A percentile compares a stretch with the other conserved stretches of the same genome.
Evolutionary conservation across 2,888 invertebrate species (phyloP).

Genomic region (Aspidapion aeneum): DNA sequence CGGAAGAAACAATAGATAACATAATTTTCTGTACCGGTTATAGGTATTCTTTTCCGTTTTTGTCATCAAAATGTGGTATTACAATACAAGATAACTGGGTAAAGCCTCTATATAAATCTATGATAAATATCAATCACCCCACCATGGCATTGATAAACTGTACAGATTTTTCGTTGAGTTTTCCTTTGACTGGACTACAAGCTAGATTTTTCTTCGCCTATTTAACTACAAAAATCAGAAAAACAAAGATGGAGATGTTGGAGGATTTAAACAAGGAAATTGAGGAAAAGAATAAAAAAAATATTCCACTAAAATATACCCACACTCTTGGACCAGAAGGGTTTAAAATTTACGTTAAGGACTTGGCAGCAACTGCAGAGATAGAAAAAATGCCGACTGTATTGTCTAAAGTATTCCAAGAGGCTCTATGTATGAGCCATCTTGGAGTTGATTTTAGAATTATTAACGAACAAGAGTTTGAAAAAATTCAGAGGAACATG

Average conservation of each 20-base stretch:
- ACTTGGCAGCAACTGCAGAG: slow-evolving; percentile 62
- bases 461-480: too few species aligned
- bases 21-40: slow-evolving; percentile 39
- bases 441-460: too few species aligned
- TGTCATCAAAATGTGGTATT: slow-evolving; percentile 60
- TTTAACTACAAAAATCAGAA: slow-evolving; percentile 53
- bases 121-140: slow-evolving; percentile 76
- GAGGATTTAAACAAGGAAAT: slow-evolving; percentile 56
- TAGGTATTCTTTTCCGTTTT: slow-evolving; percentile 50
- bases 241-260: slow-evolving; percentile 62
- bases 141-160: slow-evolving; percentile 81
- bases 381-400: slow-evolving; percentile 61
- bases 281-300: slow-evolving; percentile 51
- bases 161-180: slow-evolving; percentile 77
- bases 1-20: background rate
- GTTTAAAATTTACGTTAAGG: slow-evolving; percentile 33
- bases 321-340: slow-evolving; percentile 71
- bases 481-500: too few species aligned
- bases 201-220: slow-evolving; percentile 62
- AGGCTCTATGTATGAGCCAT: too few species aligned
- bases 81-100: slow-evolving; percentile 74
- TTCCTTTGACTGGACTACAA: slow-evolving; percentile 83
- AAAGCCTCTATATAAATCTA: slow-evolving; percentile 81
- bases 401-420: too few species aligned
- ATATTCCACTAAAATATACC: slow-evolving; percentile 64